Evolutionary conservation across 2,113 vertebrate genomes (phyloP).

Genomic region (Beaufortia kweichowensis): DNA sequence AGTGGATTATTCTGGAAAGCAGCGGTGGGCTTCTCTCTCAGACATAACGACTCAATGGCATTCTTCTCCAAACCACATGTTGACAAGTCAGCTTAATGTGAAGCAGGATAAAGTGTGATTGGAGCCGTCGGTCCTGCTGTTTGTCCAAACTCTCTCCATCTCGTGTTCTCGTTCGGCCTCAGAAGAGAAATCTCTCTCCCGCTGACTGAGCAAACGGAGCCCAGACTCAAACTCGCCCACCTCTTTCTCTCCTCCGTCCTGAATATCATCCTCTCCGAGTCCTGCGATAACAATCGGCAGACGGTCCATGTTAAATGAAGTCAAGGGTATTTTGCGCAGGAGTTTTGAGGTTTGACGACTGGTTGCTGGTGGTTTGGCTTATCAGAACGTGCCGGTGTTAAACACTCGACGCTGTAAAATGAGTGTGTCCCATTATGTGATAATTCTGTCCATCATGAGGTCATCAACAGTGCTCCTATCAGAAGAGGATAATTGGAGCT

Average conservation of each 20-base stretch:
- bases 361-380: slow-evolving; percentile 55
- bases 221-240: slow-evolving; percentile 44
- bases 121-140: slow-evolving; percentile 52
- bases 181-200: slow-evolving; percentile 55
- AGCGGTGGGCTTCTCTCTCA: slow-evolving; percentile 44
- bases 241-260: slow-evolving; percentile 44
- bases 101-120: slow-evolving; percentile 55
- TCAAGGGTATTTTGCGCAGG: slow-evolving; percentile 48
- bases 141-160: slow-evolving; percentile 52
- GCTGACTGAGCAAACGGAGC: slow-evolving; percentile 51
- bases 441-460: slow-evolving; percentile 60
- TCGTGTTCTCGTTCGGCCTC: slow-evolving; percentile 43
- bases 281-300: slow-evolving; percentile 45
- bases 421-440: slow-evolving; percentile 50
- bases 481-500: slow-evolving; percentile 57
- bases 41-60: slow-evolving; percentile 47
- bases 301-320: slow-evolving; percentile 51
- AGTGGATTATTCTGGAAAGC: slow-evolving; percentile 51
- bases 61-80: slow-evolving; percentile 53
- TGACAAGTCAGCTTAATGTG: slow-evolving; percentile 61
- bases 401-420: slow-evolving; percentile 42
- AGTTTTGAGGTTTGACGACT: slow-evolving; percentile 49
- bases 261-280: slow-evolving; percentile 37
- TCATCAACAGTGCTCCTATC: slow-evolving; percentile 56
- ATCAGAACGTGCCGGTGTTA: slow-evolving; percentile 51